Base-by-base conservation (phyloP, 2,888 invertebrate species). In the Craniophora ligustri region DNA sequence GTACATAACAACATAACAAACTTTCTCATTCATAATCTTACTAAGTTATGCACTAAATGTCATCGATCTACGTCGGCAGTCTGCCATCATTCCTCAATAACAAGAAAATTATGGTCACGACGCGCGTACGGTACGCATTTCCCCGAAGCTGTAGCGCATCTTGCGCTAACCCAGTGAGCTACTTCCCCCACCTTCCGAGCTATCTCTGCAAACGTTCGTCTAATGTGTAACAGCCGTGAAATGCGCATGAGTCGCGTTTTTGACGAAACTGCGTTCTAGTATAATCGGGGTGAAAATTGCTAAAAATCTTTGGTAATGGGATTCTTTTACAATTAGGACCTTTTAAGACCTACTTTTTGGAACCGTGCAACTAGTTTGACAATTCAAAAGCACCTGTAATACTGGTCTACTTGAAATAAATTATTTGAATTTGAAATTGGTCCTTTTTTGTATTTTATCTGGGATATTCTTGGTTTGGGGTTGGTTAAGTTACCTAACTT, bases 91-190 rank as follows among this genome's bases (percentile, higher is more conserved):
- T 56, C 23, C 34, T 13, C 14, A 19, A 55, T 53, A 18, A 51
- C 38, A 67, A 67, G 67, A 69, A 64, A 71, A 60, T 57, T 26
- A 45, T 19, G 44, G 40, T 58, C 51, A 47, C 41, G 51, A 45
- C 41, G 54, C 57, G 46, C 36, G 41, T 39, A 49, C 50, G 34
- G 61, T 68, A 73, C 69, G 68, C 72, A 75, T 76, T 76, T 76
- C 77, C 66, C 60, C 38, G 60, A 62, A 67, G 56, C 21, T 34
- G 31, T 32, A 51, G 46, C n/a, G n/a, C 67, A 50, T 64, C 36
- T 48, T 16, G 13, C n/a, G 44, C 16, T 84, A 84, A 81, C 89
- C 87, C 78, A 88, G 79, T 88, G 85, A 67, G 81, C 88, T 72
- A 87, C 75, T 81, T 88, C 70, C 59, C 67, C 54, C 48, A 14